Evolutionary conservation across 2,888 invertebrate species (phyloP), one percentile per base, ranked within the genome.

Genomic region (Vesta saturnalis): DNA sequence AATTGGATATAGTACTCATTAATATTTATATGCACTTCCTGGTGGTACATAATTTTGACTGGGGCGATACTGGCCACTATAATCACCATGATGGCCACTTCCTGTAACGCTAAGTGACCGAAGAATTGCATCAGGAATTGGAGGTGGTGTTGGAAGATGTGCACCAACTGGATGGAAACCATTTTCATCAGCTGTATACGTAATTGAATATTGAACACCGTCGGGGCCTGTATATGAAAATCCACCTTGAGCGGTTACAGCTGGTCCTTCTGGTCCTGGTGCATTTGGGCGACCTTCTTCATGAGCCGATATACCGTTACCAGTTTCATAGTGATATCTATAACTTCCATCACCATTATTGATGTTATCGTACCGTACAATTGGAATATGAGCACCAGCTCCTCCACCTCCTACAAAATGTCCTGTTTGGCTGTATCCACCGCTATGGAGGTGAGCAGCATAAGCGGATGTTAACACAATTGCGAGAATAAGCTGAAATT

Each of bases 301-400:
- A 78, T 89, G 86, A 0, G 86, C 88, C 74, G 85, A 86, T 73
- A 90, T 91, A 59, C 90, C 89, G 79, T 90, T 90, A 73, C 89
- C 90, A 71, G 90, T 90, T 75, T 89, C 89, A 79, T 87, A 91
- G 16, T 56, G 70, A 82, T 87, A 91, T 71, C 87, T 86, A 77
- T 91, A 91, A 77, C 85, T 88, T 58, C 89, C 90, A 75, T 89
- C 89, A 46, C 89, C 89, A 76, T 89, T 88, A 80, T 89, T 89
- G 30, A 85, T 85, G 71, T 88, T 89, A 66, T 87, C 87, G 77
- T 87, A 89, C 68, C 86, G 85, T 16, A 89, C 78, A 71, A 90
- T 90, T 6, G 89, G 89, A 72, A 89, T 87, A 47, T 86, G 84
- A 8, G 67, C 30, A 14, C 63, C 64, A 5, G 55, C 60, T n/a